Base-by-base conservation (phyloP, 2,888 invertebrate genomes). In the Xanthia togata region DNA sequence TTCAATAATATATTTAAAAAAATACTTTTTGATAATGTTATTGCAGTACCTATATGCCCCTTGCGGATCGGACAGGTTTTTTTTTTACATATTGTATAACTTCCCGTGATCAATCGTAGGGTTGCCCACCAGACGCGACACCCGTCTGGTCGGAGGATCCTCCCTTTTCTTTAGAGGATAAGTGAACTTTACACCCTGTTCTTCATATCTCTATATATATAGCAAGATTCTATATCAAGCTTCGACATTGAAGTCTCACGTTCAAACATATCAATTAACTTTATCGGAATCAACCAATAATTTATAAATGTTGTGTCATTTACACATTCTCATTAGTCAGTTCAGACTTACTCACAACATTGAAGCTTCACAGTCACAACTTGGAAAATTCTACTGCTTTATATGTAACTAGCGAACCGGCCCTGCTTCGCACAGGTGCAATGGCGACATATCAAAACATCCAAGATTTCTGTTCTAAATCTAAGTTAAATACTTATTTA, bases 361-460 rank as follows among this genome's bases (percentile, higher is more conserved):
- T 38, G 64, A 80, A 50, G 47, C 50, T 50, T 44, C 64, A 6
- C 35, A 71, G 75, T 84, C 87, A 84, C 84, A 87, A 87, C 76
- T 80, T 70, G 84, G 85, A 76, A 84, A 87, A 87, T 87, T 80
- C 70, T 84, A 47, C 55, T 76, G 26, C 63, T 70, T 60, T 71
- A 41, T 23, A 67, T 5, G 14, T n/a, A 35, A 59, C 67, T 35
- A 67, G 44, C 20, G 6, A 20, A 6, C 26, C 20, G 31, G 0
- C 26, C 65, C 50, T 31, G 12, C 47, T 47, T 50, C 14, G 3
- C 62, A 14, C 35, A 12, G 8, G 12, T 31, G 26, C 50, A 44
- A 6, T 20, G 26, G 8, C 20, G n/a, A 5, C 17, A 41, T 65
- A 20, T 26, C 20, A 26, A 20, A 65, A 47, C 20, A 26, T 4